Conservation (phyloP, 2,888 invertebrate species). For the Callosobruchus maculatus region DNA sequence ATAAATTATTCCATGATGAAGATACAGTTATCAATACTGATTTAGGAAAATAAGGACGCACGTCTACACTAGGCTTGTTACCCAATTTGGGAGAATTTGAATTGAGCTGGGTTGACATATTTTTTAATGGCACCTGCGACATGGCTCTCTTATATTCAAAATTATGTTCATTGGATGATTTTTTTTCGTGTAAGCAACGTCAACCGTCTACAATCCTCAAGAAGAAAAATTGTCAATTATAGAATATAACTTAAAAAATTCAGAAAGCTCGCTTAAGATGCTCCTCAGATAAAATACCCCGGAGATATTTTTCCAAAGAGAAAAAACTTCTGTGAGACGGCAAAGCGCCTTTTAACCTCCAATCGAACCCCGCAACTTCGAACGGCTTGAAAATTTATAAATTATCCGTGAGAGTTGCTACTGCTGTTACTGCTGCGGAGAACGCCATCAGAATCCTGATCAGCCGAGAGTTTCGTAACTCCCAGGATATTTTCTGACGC, state of each 20-base stretch:
- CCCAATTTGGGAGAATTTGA: no score
- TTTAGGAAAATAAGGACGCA: no score
- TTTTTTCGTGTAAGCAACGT: no score
- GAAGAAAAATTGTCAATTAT: no score
- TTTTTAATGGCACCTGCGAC: no score
- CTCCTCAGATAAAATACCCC: background rate
- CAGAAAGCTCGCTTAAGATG: background rate
- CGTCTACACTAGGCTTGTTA: no score
- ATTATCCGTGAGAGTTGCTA: background rate
- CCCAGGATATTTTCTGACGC: background rate
- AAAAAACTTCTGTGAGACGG: background rate
- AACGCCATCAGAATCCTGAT: background rate
- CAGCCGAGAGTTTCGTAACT: background rate
- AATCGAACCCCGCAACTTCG: background rate
- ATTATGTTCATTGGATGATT: no score
- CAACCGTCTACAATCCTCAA: no score
- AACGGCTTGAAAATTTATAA: background rate
- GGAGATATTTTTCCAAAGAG: background rate
- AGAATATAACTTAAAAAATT: background rate
- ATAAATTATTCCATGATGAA: no score
- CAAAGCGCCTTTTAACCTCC: background rate
- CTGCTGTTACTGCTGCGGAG: background rate
- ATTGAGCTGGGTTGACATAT: no score
- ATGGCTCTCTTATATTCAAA: no score
- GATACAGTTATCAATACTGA: no score